Conservation (phyloP, 2,888 invertebrate species). For the Pyrochroa serraticornis region DNA sequence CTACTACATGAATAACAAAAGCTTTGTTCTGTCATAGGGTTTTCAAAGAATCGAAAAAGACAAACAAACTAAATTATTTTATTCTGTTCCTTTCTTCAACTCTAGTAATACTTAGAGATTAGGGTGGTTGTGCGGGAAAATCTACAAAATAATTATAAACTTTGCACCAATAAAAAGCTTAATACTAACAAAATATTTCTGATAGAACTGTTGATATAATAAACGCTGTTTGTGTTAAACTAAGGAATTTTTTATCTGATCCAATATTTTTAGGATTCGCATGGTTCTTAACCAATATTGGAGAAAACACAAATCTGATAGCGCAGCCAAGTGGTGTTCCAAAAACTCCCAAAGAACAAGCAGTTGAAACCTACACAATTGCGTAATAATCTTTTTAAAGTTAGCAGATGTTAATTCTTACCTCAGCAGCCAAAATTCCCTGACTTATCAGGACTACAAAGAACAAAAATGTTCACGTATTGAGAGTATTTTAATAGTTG, state of each 20-base stretch:
- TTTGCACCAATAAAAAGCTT: neutral
- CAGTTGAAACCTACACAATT: constrained; percentile 34
- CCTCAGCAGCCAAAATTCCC: constrained; percentile 82
- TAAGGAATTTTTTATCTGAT: constrained; percentile 57
- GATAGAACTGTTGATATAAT: constrained; percentile 35
- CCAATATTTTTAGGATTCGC: constrained; percentile 47
- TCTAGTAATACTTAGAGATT: constrained; percentile 63
- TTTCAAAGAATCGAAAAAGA: constrained; percentile 71
- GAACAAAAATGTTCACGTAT: constrained; percentile 81
- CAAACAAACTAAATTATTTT: constrained; percentile 59
- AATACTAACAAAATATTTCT: constrained; percentile 39
- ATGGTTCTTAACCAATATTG: constrained; percentile 53
- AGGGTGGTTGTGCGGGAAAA: constrained; percentile 62
- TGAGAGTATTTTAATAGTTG: constrained; percentile 89
- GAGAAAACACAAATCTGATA: constrained; percentile 41
- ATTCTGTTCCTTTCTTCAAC: constrained; percentile 61
- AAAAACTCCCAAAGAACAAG: constrained; percentile 45
- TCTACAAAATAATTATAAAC: constrained; percentile 53
- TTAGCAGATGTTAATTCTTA: constrained; percentile 50
- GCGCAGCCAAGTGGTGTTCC: constrained; percentile 44
- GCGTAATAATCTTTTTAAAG: too few species aligned
- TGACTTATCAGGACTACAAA: constrained; percentile 88
- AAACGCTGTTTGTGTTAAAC: constrained; percentile 40
- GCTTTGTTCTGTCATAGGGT: constrained; percentile 76
- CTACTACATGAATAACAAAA: constrained; percentile 78